These are phyloP conservation scores for Halcyon senegalensis DNA, from an alignment of 2,113 vertebrate species.

Conservation along the genomic window DNA sequence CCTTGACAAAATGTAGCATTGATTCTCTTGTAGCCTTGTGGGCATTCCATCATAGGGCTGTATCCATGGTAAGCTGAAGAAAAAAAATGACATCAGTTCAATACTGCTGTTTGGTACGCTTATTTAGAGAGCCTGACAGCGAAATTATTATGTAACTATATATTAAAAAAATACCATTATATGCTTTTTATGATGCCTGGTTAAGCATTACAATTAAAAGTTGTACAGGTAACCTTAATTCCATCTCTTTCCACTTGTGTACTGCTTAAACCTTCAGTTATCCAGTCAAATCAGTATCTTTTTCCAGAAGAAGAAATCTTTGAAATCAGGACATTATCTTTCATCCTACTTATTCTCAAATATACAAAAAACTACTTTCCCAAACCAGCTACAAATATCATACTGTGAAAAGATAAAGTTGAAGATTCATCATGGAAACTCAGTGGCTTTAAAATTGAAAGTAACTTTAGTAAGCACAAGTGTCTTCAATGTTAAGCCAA, in stretches of 20 bases:
- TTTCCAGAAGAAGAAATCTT: neutral
- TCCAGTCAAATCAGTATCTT: neutral
- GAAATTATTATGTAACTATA: neutral
- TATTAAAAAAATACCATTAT: neutral
- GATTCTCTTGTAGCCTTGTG: constrained; percentile 91
- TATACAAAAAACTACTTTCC: neutral
- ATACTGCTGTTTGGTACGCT: neutral
- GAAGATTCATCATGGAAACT: neutral
- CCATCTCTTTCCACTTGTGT: neutral
- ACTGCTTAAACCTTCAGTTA: neutral
- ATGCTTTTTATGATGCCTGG: neutral
- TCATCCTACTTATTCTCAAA: neutral
- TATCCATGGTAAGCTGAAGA: constrained; percentile 83
- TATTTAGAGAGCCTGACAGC: neutral
- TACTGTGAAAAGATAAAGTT: neutral
- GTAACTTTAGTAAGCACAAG: neutral
- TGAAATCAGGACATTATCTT: neutral
- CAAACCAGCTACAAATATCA: neutral
- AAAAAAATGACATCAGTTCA: neutral
- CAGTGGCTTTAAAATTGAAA: neutral
- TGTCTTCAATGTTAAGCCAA: neutral
- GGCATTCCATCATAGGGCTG: constrained; percentile 85
- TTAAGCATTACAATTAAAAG: neutral
- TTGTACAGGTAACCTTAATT: neutral
- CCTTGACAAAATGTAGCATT: constrained; percentile 95